These are phyloP conservation scores for Vireo griseus DNA, from an alignment of 2,797 vertebrate species.

Conservation along the genomic window DNA sequence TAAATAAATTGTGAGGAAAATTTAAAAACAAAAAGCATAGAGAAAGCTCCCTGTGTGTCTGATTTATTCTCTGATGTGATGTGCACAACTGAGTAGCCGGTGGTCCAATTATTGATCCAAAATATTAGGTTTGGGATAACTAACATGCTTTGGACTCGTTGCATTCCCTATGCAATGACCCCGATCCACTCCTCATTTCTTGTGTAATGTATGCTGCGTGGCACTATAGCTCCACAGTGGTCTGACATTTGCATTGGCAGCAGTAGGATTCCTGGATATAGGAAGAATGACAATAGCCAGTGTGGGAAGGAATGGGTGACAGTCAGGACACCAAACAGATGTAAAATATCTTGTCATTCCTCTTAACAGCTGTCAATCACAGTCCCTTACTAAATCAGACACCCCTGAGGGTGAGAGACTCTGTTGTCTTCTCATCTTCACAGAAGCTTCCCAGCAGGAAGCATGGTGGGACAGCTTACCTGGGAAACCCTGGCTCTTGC, in stretches of 20 bases:
- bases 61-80: neutral
- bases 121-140: slow-evolving; percentile 45
- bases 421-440: slow-evolving; percentile 64
- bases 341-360: slow-evolving; percentile 84
- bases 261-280: slow-evolving; percentile 54
- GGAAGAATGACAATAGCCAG: slow-evolving; percentile 71
- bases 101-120: neutral
- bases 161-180: slow-evolving; percentile 58
- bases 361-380: slow-evolving; percentile 91
- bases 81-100: neutral
- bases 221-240: slow-evolving; percentile 63
- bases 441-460: slow-evolving; percentile 66
- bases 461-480: slow-evolving; percentile 59
- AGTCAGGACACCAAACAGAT: slow-evolving; percentile 83
- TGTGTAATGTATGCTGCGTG: slow-evolving; percentile 29
- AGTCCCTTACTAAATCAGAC: slow-evolving; percentile 57
- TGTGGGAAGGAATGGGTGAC: slow-evolving; percentile 68
- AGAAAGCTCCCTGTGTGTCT: neutral
- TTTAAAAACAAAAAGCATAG: fast-evolving
- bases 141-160: slow-evolving; percentile 34
- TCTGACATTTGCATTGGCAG: slow-evolving; percentile 66
- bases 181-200: slow-evolving; percentile 50
- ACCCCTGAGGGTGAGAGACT: slow-evolving; percentile 66
- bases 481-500: slow-evolving; percentile 49
- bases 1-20: neutral